Percentiles rank a stretch among this genome's conserved stretches.
These are phyloP conservation scores for Aelia acuminata DNA, from an alignment of 2,888 invertebrate species.

Conservation along the genomic window DNA sequence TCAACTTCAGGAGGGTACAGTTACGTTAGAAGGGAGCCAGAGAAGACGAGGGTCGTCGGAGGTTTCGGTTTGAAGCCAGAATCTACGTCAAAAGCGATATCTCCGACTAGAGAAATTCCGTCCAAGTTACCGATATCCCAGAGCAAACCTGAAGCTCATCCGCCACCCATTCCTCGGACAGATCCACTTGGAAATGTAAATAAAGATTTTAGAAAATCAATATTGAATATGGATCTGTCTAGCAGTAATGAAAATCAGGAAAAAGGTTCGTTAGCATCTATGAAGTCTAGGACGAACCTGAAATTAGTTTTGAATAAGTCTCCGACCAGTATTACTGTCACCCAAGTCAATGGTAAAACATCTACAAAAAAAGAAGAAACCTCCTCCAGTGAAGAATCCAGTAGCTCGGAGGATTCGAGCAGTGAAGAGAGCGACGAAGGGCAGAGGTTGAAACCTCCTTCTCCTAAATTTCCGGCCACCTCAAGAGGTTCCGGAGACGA, in stretches of 20 bases:
- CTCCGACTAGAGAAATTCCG: slow-evolving; percentile 67
- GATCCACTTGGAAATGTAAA: slow-evolving; percentile 67
- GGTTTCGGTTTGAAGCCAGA: slow-evolving; percentile 69
- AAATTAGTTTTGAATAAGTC: slow-evolving; percentile 61
- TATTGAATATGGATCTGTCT: slow-evolving; percentile 65
- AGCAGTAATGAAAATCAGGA: slow-evolving; percentile 54
- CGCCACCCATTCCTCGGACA: slow-evolving; percentile 72
- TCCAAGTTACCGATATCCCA: slow-evolving; percentile 59
- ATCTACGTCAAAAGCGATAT: slow-evolving; percentile 78
- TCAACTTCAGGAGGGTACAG: slow-evolving; percentile 68
- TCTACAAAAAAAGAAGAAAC: slow-evolving; percentile 16
- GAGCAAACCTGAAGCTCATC: slow-evolving; percentile 67
- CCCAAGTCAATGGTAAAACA: slow-evolving; percentile 61
- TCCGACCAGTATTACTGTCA: slow-evolving; percentile 46
- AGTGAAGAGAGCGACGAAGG: slow-evolving; percentile 61
- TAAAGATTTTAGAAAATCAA: slow-evolving; percentile 66
- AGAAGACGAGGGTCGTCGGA: slow-evolving; percentile 59
- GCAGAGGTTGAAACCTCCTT: slow-evolving; percentile 60
- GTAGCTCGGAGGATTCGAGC: slow-evolving; percentile 61
- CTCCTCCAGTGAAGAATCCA: slow-evolving; percentile 60
- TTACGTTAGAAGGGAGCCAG: slow-evolving; percentile 66
- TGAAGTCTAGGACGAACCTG: slow-evolving; percentile 50
- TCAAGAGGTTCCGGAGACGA: slow-evolving; percentile 60
- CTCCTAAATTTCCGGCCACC: slow-evolving; percentile 63
- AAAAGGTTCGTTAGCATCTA: neutral